Base-by-base conservation (phyloP, 2,797 vertebrate species). In the Argya squamiceps region DNA sequence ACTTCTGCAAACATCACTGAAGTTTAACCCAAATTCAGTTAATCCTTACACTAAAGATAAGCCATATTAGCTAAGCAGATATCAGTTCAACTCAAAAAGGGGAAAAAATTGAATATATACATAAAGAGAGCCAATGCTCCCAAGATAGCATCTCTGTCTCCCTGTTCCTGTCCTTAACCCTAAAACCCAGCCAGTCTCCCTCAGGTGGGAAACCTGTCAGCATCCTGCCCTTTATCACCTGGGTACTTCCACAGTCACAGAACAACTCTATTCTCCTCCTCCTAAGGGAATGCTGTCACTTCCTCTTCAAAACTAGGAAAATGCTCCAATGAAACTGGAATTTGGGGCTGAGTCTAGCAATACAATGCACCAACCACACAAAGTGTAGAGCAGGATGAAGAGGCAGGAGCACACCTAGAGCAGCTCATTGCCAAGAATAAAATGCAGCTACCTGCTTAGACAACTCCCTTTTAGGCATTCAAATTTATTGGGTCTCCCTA, bases 361-460 rank as follows among this genome's bases (percentile, higher is more conserved):
- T 0, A 1, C 8, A 47, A 52, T 3, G 10, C 21, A 43, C 0
- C 0, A 39, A 60, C 8, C 62, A 71, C 63, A 60, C 26, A 32
- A 71, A 79, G 12, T 20, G 20, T 24, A 26, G 5, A 10, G 0
- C 1, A 20, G 47, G 29, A 44, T 32, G 7, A 58, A 37, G 26
- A 58, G 43, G 18, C 23, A 56, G 32, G 52, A 80, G 56, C 59
- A 90, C 55, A 23, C 8, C 22, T 1, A 15, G 55, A 64, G 67
- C 49, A 27, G 70, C 44, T 50, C 50, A 70, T 59, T 93, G 14
- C 29, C 34, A 58, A 59, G 34, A 89, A 60, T 58, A 84, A 92
- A 82, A 87, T 52, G 41, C 44, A 81, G 58, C 24, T 58, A 18
- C 29, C 47, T 88, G 39, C 64, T 91, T 34, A 67, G 70, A 77